Conservation (phyloP, 2,888 invertebrate genomes). For the Vandiemenella viatica region DNA sequence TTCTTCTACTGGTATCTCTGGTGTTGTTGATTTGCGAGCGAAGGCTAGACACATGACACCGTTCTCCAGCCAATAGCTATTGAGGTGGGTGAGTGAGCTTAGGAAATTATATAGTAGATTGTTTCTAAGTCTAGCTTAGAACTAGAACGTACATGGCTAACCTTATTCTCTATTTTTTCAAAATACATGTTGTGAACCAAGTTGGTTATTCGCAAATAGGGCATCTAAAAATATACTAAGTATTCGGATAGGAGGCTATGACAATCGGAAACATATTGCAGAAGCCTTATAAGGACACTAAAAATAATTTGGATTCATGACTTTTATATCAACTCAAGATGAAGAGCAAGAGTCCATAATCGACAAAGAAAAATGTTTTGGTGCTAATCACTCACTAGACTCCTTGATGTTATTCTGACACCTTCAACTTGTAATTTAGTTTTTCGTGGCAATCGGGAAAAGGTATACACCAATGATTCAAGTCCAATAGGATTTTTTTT, state of each 20-base stretch:
- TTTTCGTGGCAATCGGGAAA: conserved; percentile 13
- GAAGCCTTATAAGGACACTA: conserved; percentile 18
- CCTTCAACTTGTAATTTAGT: too few species aligned
- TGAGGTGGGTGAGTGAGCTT: too few species aligned
- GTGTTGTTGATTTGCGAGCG: too few species aligned
- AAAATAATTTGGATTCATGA: conserved; percentile 9
- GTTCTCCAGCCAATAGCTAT: too few species aligned
- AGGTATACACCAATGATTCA: neutral
- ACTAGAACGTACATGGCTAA: conserved; percentile 16
- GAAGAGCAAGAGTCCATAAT: neutral
- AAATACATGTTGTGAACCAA: conserved; percentile 14
- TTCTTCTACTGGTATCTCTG: too few species aligned
- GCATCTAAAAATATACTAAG: conserved; percentile 17
- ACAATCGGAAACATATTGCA: neutral
- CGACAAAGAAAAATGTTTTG: neutral
- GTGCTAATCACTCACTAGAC: too few species aligned
- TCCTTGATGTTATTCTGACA: too few species aligned
- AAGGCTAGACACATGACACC: too few species aligned
- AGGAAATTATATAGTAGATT: too few species aligned
- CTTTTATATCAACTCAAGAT: neutral
- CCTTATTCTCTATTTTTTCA: conserved; percentile 13
- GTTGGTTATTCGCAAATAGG: conserved; percentile 14
- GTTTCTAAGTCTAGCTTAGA: neutral
- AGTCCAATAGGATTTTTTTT: neutral
- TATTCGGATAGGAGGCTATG: conserved; percentile 11